Conservation (phyloP, 2,888 invertebrate species). For the Drosophila hamatofila region DNA sequence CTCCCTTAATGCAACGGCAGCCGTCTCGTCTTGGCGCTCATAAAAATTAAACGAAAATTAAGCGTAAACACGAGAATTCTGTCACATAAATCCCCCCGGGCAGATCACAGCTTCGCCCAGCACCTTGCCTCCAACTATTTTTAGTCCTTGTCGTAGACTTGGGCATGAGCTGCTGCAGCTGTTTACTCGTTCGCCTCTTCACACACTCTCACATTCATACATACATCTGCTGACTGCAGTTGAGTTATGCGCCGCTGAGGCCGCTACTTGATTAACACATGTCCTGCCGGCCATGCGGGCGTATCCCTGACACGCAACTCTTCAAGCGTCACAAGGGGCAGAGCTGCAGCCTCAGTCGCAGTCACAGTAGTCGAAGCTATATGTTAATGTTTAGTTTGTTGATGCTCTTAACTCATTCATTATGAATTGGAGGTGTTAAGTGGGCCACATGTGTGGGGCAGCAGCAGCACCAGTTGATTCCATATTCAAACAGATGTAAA, state of each 20-base stretch:
- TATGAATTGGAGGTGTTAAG: conserved; percentile 79
- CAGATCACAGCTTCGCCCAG: conserved; percentile 25
- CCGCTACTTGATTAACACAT: conserved; percentile 78
- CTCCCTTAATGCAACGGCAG: conserved; percentile 24
- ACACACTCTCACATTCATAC: background rate
- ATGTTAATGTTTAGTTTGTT: conserved; percentile 75
- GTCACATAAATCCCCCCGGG: conserved; percentile 77
- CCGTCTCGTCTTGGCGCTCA: conserved; percentile 71
- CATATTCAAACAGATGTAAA: background rate
- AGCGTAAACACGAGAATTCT: conserved; percentile 81
- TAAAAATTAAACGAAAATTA: conserved; percentile 83
- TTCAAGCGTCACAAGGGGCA: conserved; percentile 31
- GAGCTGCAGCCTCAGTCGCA: conserved; percentile 5
- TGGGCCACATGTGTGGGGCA: conserved; percentile 56
- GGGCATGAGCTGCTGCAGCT: conserved; percentile 58
- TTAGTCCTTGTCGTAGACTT: conserved; percentile 58
- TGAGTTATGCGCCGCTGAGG: conserved; percentile 72
- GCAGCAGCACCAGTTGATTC: conserved; percentile 3
- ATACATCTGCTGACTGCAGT: conserved; percentile 51
- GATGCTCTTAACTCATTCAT: conserved; percentile 79
- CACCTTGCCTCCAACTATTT: conserved; percentile 71
- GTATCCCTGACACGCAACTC: conserved; percentile 55
- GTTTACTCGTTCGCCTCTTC: conserved; percentile 39
- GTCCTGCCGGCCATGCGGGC: conserved; percentile 71
- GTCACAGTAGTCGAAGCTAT: conserved; percentile 57